A percentile compares a stretch with the other conserved stretches of the same genome.
These are phyloP conservation scores for Syngnathus rostellatus DNA, from an alignment of 2,797 vertebrate species.

Conservation along the genomic window DNA sequence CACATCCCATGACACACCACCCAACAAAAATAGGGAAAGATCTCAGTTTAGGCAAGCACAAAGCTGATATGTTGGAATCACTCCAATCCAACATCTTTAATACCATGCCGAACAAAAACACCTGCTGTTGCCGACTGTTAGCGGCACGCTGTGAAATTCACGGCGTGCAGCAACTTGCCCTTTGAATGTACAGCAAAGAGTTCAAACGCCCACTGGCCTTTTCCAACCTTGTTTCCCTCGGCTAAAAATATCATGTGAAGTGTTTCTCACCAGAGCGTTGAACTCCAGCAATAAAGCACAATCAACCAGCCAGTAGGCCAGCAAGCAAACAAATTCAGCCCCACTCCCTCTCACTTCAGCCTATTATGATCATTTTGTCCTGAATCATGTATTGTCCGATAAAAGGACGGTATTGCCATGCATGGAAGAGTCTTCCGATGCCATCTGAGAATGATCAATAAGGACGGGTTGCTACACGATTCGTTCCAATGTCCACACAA, in stretches of 20 bases:
- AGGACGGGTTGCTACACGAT: slow-evolving; percentile 9
- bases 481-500: background rate
- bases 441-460: slow-evolving; percentile 65
- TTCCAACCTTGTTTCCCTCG: slow-evolving; percentile 43
- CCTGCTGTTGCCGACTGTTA: slow-evolving; percentile 21
- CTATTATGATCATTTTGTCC: slow-evolving; percentile 68
- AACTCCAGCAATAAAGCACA: slow-evolving; percentile 38
- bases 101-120: too few species aligned
- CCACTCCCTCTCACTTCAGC: slow-evolving; percentile 46
- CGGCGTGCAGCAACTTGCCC: slow-evolving; percentile 55
- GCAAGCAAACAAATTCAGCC: slow-evolving; percentile 14
- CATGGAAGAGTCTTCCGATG: slow-evolving; percentile 35
- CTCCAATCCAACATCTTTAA: too few species aligned
- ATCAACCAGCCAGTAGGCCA: slow-evolving; percentile 35
- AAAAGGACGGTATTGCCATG: slow-evolving; percentile 48
- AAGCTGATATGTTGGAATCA: too few species aligned
- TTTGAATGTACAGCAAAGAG: slow-evolving; percentile 62
- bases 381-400: slow-evolving; percentile 66
- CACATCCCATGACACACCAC: too few species aligned
- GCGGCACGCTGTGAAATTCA: slow-evolving; percentile 47
- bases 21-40: too few species aligned
- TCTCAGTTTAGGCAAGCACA: too few species aligned
- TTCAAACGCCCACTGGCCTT: slow-evolving; percentile 57
- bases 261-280: slow-evolving; percentile 37
- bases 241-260: slow-evolving; percentile 57